Conservation (phyloP, 1,140 invertebrate genomes). For the Pogonognathellus flavescens region DNA sequence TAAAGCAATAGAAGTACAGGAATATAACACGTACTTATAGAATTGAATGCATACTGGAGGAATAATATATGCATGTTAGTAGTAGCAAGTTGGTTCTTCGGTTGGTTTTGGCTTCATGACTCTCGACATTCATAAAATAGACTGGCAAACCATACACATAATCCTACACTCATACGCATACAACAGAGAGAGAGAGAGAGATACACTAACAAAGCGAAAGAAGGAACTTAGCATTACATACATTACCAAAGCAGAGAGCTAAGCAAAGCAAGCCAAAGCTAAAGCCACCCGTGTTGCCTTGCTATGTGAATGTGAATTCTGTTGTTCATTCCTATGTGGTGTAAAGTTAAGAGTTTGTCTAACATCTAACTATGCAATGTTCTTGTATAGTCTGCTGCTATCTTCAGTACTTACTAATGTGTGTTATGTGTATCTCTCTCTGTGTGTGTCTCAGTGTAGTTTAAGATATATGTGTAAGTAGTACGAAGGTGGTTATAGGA, state of each 20-base stretch:
- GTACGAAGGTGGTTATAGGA: neutral
- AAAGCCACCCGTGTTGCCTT: conserved; percentile 34
- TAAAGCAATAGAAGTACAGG: too few relatives aligned
- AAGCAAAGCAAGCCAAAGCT: neutral
- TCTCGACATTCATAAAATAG: conserved; percentile 6
- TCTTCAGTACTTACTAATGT: neutral
- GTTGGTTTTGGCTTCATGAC: conserved; percentile 6
- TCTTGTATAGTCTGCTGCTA: neutral
- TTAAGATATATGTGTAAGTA: neutral
- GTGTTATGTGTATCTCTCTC: too few relatives aligned
- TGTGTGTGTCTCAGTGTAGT: too few relatives aligned
- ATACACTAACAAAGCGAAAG: conserved; percentile 14
- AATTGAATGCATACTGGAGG: too few relatives aligned
- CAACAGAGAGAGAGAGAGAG: too few relatives aligned
- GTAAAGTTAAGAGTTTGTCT: neutral
- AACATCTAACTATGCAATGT: neutral
- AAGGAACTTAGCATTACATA: conserved; percentile 17
- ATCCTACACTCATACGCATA: neutral
- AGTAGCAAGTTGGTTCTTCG: neutral
- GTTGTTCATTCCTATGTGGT: conserved; percentile 4
- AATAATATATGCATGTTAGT: neutral
- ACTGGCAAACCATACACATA: neutral
- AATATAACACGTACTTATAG: too few relatives aligned
- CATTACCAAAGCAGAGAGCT: conserved; percentile 16
- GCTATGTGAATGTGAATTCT: conserved; percentile 44